Base-by-base conservation (phyloP, 37 sponge, comb jelly and placozoan species). In the Beroe ovata region DNA sequence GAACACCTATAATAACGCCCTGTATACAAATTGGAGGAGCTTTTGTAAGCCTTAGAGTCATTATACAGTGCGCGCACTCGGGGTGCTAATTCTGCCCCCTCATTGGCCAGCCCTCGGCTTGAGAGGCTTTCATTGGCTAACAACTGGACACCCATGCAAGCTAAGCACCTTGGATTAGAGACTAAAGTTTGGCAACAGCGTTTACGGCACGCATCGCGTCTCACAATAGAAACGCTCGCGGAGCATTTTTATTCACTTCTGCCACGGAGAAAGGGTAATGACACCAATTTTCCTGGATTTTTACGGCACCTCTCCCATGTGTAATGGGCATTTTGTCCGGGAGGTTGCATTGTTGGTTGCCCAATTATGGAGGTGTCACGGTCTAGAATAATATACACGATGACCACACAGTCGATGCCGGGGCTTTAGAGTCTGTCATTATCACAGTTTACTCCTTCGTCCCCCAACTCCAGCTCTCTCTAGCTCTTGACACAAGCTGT, bases 101-200 rank as follows among this genome's bases (percentile, higher is more conserved):
- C 54, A 47, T 47, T 47, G 54, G 54, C 54, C 11, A 47, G 54
- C 11, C 54, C 54, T 11, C 11, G 54, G 54, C 54, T 6, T 47
- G 54, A 47, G 54, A 11, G 54, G 11, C 54, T 6, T 47, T 47
- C 54, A 47, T 47, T 47, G 54, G 54, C 54, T 47, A 47, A 47
- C 54, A 47, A 47, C 54, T 47, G 11, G 54, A 47, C 36, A 30
- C 69, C 25, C 69, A 66, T 66, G 69, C 69, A 66, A 66, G 69
- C 69, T 66, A 66, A 66, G 30, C 69, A 66, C 69, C 69, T 66
- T 66, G 69, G 69, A 66, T 66, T 66, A 32, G 18, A 66, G 69
- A 30, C 69, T 66, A 66, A 66, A 66, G 69, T 66, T 66, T 66
- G 69, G 69, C 30, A 66, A 66, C n/a, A 66, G 69, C 69, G 69